A percentile compares a stretch with the other conserved stretches of the same genome.
Evolutionary conservation across 2,888 invertebrate species (phyloP).

Genomic region (Timandra comae): DNA sequence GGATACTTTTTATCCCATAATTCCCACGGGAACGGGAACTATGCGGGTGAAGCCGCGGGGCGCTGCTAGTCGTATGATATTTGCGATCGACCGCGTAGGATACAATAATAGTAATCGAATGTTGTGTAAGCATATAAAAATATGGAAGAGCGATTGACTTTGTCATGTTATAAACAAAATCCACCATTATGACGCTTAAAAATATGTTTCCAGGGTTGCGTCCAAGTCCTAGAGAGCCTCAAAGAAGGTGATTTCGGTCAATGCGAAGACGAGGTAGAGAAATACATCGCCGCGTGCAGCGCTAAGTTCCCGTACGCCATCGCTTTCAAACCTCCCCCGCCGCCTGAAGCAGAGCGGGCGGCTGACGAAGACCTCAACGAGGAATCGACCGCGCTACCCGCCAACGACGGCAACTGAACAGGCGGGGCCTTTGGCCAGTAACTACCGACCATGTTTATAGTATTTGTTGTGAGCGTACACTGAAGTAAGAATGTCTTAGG

Average conservation of each 20-base stretch:
- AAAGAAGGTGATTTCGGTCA: slow-evolving; percentile 87
- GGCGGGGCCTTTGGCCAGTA: background rate
- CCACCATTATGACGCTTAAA: background rate
- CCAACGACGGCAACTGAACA: background rate
- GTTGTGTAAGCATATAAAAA: too few relatives aligned
- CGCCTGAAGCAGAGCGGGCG: slow-evolving; percentile 30
- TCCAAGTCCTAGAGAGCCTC: slow-evolving; percentile 86
- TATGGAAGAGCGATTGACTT: too few relatives aligned
- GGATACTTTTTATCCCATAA: too few relatives aligned
- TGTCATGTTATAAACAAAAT: too few relatives aligned
- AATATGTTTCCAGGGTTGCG: slow-evolving; percentile 82
- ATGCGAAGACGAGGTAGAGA: slow-evolving; percentile 80
- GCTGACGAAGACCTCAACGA: background rate
- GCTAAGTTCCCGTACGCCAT: slow-evolving; percentile 86
- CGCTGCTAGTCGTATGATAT: too few relatives aligned
- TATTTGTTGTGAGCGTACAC: too few relatives aligned
- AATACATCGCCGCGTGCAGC: slow-evolving; percentile 84
- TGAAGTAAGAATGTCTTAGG: too few relatives aligned
- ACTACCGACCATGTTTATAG: background rate
- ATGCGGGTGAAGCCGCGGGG: too few relatives aligned
- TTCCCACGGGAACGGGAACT: too few relatives aligned
- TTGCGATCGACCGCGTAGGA: too few relatives aligned
- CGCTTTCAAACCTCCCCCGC: slow-evolving; percentile 77
- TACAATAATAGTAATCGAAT: too few relatives aligned
- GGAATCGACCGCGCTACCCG: background rate